Percentiles rank a stretch among this genome's conserved stretches.
Evolutionary conservation across 2,888 invertebrate species (phyloP).

Genomic region (Lepidocyrtinus sp.): DNA sequence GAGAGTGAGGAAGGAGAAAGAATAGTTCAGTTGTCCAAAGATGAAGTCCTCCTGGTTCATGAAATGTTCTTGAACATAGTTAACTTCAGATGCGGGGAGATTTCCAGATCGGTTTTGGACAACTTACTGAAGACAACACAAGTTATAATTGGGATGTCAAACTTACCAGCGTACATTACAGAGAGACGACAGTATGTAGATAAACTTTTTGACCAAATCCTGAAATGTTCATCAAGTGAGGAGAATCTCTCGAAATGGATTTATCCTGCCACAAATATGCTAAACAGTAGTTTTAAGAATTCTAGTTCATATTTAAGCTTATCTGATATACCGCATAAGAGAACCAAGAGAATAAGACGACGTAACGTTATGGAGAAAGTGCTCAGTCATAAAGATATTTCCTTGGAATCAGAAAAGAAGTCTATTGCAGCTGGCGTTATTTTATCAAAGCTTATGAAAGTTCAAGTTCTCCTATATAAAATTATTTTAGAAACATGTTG

Average conservation of each 20-base stretch:
- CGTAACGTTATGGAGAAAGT: not conserved
- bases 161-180: constrained; percentile 12
- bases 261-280: not conserved
- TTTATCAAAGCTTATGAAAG: not conserved
- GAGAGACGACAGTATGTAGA: constrained; percentile 2
- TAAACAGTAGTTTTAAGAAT: not conserved
- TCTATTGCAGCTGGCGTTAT: not conserved
- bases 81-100: not conserved
- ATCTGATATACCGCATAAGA: not conserved
- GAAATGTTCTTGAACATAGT: constrained; percentile 38
- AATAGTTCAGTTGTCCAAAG: constrained; percentile 16
- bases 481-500: not conserved
- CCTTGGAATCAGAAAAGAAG: no score
- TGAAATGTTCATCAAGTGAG: constrained; percentile 14
- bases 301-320: not conserved
- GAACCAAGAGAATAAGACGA: not conserved
- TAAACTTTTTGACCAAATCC: constrained; percentile 21
- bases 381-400: not conserved
- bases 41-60: constrained; percentile 22
- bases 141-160: not conserved
- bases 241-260: not conserved
- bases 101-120: not conserved
- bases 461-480: not conserved
- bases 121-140: constrained; percentile 12
- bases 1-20: not conserved